phyloP scores from a whole-genome alignment of 2,888 invertebrate genomes.

The Norana najaformis region DNA sequence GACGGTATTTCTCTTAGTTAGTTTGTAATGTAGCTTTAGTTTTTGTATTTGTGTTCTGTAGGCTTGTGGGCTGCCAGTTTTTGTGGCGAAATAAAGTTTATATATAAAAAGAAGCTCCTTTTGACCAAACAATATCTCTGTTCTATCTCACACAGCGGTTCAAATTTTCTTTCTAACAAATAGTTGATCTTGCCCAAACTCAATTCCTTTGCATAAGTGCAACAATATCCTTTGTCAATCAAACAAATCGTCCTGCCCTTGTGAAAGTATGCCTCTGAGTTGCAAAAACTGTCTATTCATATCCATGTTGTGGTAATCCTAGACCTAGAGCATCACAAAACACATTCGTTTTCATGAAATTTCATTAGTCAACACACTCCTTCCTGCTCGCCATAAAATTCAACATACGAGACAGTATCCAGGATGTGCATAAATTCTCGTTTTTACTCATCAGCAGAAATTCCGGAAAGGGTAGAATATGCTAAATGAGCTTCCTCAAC shows the following conservation, averaged over 20 bases:
- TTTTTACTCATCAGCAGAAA: conserved; percentile 2
- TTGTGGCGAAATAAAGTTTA: too few species aligned
- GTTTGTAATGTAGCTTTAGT: too few species aligned
- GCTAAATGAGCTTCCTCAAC: neutral
- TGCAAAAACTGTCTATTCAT: neutral
- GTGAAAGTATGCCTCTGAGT: neutral
- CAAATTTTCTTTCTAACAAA: too few species aligned
- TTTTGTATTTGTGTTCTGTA: too few species aligned
- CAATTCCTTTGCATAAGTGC: too few species aligned
- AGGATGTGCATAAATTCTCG: neutral
- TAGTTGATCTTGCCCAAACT: too few species aligned
- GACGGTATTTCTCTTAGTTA: too few species aligned
- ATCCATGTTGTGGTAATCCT: neutral
- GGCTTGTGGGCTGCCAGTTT: too few species aligned
- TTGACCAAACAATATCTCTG: too few species aligned
- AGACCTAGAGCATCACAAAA: neutral
- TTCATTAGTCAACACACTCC: neutral
- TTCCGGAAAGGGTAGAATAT: neutral
- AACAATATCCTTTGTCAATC: neutral
- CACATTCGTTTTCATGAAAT: neutral
- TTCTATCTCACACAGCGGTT: too few species aligned
- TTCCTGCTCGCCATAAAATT: neutral
- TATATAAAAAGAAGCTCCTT: too few species aligned
- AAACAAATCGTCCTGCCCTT: neutral
- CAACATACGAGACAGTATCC: neutral